phyloP scores from a whole-genome alignment of 2,113 vertebrate species.

The Halcyon senegalensis region DNA sequence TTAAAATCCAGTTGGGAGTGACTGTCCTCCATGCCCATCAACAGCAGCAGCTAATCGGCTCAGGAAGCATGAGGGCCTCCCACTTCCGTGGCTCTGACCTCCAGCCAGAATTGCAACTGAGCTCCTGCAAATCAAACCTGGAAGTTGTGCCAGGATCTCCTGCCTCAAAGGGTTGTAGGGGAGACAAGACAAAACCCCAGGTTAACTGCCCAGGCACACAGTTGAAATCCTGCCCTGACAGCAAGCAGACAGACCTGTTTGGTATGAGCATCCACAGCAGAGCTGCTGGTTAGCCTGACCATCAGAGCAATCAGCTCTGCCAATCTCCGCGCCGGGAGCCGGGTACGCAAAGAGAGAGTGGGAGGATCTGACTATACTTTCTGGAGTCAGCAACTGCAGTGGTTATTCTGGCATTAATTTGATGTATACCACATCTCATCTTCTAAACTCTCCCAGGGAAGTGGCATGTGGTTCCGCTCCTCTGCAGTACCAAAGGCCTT shows the following conservation, averaged over 20 bases:
- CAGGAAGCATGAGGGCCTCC: background rate
- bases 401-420: constrained; percentile 47
- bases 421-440: background rate
- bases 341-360: background rate
- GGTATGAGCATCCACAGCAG: background rate
- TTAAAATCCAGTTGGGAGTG: background rate
- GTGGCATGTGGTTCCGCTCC: constrained; percentile 3
- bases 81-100: background rate
- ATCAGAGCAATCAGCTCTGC: background rate
- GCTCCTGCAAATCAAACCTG: background rate
- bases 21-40: background rate
- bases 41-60: background rate
- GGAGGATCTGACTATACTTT: constrained; percentile 15
- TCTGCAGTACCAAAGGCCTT: constrained; percentile 31
- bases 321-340: background rate
- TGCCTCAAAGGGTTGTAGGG: background rate
- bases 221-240: background rate
- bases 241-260: constrained; percentile 25
- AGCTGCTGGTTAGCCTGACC: constrained; percentile 1
- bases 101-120: background rate
- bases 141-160: background rate
- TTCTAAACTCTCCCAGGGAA: constrained; percentile 40
- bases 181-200: background rate
- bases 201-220: background rate
- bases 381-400: background rate